Base-by-base conservation (phyloP, 2,888 invertebrate species). In the Aphidoletes aphidimyza region DNA sequence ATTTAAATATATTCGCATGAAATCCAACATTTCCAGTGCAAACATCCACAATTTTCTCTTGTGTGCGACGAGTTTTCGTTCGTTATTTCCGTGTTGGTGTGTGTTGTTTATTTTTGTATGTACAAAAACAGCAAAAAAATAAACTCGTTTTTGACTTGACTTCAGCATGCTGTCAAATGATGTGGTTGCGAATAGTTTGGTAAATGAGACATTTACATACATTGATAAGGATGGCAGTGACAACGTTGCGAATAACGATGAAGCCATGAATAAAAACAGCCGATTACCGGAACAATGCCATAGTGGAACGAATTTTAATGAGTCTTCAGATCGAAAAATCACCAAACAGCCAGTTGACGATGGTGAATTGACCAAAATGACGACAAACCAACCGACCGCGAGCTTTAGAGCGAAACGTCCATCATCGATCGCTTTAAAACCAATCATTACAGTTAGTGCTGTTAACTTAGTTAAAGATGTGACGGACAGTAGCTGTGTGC, bases 401-500 rank as follows among this genome's bases (percentile, higher is more conserved):
- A 81, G 11, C 2, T n/a, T 37, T 2, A 22, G 3, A 0, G 0
- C 81, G n/a, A 1, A n/a, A 37, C 81, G 81, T 37, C 37, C 81
- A 22, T 37, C 37, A 22, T 1, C n/a, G 2, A 81, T 81, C n/a
- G 5, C 0, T 22, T 37, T 81, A 3, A 81, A 81, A 81, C 37
- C 81, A n/a, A 0, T 81, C 3, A 8, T 8, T 81, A 37, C 37
- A n/a, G 0, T 81, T 5, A 8, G 0, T 81, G n/a, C 37, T n/a
- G 37, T 2, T 5, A 11, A 47, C 3, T 47, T 47, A 17, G 36
- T 6, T 36, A 19, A 34, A 36, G 78, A 81, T 30, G 11, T n/a
- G 19, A 81, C 81, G 8, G 81, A 81, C 81, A 39, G 81, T 1
- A 37, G 81, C 37, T 81, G 36, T 81, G 81, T 19, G n/a, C 6